Evolutionary conservation across 2,888 invertebrate genomes (phyloP).

Genomic region (Scaptomyza caliginosa): DNA sequence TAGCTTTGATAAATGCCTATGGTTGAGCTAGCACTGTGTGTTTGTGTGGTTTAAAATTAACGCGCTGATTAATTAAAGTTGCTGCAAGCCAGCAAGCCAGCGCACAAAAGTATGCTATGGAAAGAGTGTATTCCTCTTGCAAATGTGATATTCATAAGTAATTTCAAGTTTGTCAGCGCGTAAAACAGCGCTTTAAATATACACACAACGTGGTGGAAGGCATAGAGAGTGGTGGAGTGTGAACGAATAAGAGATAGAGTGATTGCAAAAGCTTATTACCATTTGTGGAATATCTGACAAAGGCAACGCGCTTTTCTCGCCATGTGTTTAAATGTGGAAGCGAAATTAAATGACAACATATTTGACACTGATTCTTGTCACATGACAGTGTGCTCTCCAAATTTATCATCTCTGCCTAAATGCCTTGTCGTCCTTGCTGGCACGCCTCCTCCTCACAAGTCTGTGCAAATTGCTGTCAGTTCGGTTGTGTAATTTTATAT

Average conservation of each 20-base stretch:
- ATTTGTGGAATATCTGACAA: conserved; percentile 74
- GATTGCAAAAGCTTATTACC: conserved; percentile 71
- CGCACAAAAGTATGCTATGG: conserved; percentile 42
- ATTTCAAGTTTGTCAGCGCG: conserved; percentile 53
- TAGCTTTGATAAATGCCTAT: conserved; percentile 73
- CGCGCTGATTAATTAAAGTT: conserved; percentile 75
- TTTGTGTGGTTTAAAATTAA: conserved; percentile 45
- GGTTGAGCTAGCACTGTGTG: conserved; percentile 9
- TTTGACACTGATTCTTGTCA: conserved; percentile 79
- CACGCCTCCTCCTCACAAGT: neutral
- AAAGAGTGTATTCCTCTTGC: neutral
- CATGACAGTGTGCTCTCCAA: conserved; percentile 70
- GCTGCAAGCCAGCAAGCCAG: conserved; percentile 36
- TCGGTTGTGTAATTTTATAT: conserved; percentile 52
- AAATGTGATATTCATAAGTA: conserved; percentile 66
- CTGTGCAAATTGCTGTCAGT: conserved; percentile 40
- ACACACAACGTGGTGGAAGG: neutral
- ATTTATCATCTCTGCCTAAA: conserved; percentile 75
- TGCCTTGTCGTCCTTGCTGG: conserved; percentile 23
- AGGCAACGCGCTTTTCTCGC: conserved; percentile 20
- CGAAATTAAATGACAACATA: conserved; percentile 80
- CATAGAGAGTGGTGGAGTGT: neutral
- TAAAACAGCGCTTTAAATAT: conserved; percentile 67
- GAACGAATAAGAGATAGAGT: conserved; percentile 32
- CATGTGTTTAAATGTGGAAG: conserved; percentile 58